Evolutionary conservation across 2,797 vertebrate species (phyloP).

Genomic region (Pangasius mekongensis): DNA sequence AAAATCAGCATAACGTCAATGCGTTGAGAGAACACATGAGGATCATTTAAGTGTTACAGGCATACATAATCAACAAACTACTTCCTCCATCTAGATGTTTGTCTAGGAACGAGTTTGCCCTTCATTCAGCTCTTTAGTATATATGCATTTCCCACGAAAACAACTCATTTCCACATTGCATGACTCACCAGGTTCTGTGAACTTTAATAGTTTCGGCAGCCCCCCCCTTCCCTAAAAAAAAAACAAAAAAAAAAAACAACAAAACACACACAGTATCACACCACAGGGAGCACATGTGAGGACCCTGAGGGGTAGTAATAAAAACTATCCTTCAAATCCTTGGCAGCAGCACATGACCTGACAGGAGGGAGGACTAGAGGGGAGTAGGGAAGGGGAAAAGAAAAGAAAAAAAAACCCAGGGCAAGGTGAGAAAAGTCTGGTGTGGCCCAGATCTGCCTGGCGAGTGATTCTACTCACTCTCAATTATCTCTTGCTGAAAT

Average conservation of each 20-base stretch:
- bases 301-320: constrained; percentile 25
- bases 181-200: neutral
- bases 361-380: constrained; percentile 25
- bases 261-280: neutral
- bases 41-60: neutral
- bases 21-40: neutral
- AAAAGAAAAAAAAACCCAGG: neutral
- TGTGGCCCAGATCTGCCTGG: constrained; percentile 50
- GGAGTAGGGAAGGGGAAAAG: neutral
- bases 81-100: neutral
- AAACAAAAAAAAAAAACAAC: neutral
- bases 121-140: neutral
- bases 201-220: neutral
- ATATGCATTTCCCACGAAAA: neutral
- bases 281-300: constrained; percentile 10
- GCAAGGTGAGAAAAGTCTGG: constrained; percentile 50
- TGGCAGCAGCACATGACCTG: constrained; percentile 27
- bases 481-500: constrained; percentile 17
- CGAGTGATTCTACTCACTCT: constrained; percentile 24
- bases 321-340: constrained; percentile 17
- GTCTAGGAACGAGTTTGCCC: neutral
- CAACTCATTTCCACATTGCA: neutral
- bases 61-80: neutral
- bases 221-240: no score
- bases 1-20: neutral